Conservation (phyloP, 1,140 invertebrate species). For the Penaeus indicus region DNA sequence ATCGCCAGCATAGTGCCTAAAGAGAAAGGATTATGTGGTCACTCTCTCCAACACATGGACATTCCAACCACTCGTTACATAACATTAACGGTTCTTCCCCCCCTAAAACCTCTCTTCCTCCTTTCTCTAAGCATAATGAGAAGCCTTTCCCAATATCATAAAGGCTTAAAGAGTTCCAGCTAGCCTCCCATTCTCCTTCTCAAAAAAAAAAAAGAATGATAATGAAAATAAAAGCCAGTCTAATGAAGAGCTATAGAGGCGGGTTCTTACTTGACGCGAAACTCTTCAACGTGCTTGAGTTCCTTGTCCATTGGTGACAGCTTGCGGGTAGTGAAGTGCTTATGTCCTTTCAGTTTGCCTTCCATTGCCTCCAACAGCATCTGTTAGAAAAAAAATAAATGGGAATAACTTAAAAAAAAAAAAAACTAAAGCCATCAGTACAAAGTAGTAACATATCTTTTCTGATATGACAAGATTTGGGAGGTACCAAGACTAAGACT, state of each 20-base stretch:
- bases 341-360: conserved; percentile 86
- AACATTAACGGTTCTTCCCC: no score
- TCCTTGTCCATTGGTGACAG: conserved; percentile 85
- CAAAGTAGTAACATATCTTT: no score
- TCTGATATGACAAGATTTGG: no score
- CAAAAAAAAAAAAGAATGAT: no score
- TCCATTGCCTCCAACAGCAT: conserved; percentile 95
- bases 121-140: no score
- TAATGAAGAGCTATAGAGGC: background rate
- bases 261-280: conserved; percentile 79
- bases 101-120: no score
- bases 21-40: background rate
- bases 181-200: no score
- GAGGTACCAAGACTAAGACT: no score
- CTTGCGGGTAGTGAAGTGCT: conserved; percentile 91
- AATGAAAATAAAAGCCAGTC: background rate
- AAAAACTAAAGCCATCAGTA: background rate
- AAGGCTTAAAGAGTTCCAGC: no score
- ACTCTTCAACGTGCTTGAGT: conserved; percentile 85
- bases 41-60: no score
- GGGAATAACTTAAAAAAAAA: conserved; percentile 51
- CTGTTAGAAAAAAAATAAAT: conserved; percentile 70
- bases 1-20: conserved; percentile 94
- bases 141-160: no score
- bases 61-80: no score